A percentile compares a stretch with the other conserved stretches of the same genome.
Evolutionary conservation across 1,140 invertebrate genomes (phyloP).

Genomic region (Scaptodrosophila lebanonensis): DNA sequence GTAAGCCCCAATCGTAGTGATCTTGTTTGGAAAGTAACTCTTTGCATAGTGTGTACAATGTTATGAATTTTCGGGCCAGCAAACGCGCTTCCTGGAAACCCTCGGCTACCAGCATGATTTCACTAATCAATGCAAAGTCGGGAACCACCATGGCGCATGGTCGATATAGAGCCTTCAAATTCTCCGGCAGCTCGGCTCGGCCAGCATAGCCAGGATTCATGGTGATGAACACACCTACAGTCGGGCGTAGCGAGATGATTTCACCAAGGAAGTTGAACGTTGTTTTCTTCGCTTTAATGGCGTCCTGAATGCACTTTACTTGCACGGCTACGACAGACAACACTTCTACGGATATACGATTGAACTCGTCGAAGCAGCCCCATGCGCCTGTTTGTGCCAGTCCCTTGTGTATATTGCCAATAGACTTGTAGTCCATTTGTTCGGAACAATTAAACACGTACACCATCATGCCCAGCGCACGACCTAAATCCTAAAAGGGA

Average conservation of each 20-base stretch:
- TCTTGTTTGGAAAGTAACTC: constrained; percentile 95
- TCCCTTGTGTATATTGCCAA: constrained; percentile 93
- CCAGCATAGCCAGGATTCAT: constrained; percentile 95
- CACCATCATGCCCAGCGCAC: constrained; percentile 94
- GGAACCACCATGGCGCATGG: constrained; percentile 97
- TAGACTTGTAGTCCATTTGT: constrained; percentile 97
- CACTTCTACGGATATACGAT: constrained; percentile 94
- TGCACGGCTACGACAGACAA: constrained; percentile 95
- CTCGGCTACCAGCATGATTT: constrained; percentile 96
- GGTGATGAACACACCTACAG: constrained; percentile 94
- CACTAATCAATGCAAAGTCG: constrained; percentile 94
- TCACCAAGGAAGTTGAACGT: constrained; percentile 92
- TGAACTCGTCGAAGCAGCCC: constrained; percentile 98
- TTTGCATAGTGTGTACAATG: constrained; percentile 90
- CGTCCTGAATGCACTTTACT: constrained; percentile 89
- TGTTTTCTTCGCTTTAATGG: constrained; percentile 87
- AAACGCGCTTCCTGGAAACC: constrained; percentile 92
- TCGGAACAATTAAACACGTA: constrained; percentile 98
- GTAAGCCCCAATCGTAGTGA: constrained; percentile 95
- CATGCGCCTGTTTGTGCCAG: constrained; percentile 95
- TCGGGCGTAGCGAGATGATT: constrained; percentile 84
- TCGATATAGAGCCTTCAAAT: constrained; percentile 77
- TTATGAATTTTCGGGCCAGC: constrained; percentile 94
- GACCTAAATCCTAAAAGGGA: constrained; percentile 93
- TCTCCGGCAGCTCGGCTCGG: constrained; percentile 85